Evolutionary conservation across 2,797 vertebrate genomes (phyloP).

Genomic region (Gymnothorax reevesii): DNA sequence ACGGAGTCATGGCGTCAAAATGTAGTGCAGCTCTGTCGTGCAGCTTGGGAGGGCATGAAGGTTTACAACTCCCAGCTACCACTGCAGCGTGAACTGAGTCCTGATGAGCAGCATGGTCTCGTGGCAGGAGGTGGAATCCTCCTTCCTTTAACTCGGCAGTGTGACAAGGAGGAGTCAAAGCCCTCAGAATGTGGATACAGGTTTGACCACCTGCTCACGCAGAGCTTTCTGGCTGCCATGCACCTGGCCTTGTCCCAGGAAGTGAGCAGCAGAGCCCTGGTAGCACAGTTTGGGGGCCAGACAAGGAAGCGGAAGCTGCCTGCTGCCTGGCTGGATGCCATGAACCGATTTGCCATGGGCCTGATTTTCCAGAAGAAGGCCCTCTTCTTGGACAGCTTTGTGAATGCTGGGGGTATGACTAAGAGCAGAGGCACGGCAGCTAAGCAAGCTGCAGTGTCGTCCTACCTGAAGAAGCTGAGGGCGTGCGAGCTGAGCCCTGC

Average conservation of each 20-base stretch:
- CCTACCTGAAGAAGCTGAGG: constrained; percentile 72
- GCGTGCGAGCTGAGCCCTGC: constrained; percentile 61
- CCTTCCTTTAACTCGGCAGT: constrained; percentile 38
- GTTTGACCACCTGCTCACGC: constrained; percentile 78
- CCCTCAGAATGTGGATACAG: constrained; percentile 46
- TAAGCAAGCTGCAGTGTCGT: constrained; percentile 70
- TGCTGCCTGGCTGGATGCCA: constrained; percentile 76
- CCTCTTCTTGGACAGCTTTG: constrained; percentile 49
- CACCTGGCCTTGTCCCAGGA: constrained; percentile 73
- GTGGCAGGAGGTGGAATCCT: constrained; percentile 69
- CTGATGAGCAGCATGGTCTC: constrained; percentile 64
- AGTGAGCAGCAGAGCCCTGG: constrained; percentile 70
- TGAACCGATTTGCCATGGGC: constrained; percentile 77
- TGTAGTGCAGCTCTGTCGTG: constrained; percentile 65
- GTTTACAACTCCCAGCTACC: constrained; percentile 60
- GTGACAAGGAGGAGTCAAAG: constrained; percentile 13
- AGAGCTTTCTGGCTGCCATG: constrained; percentile 80
- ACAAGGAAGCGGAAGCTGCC: constrained; percentile 78
- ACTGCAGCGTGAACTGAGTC: constrained; percentile 41
- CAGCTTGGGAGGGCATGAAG: constrained; percentile 82
- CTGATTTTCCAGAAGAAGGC: constrained; percentile 72
- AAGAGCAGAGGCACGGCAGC: not conserved
- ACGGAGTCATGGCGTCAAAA: not conserved
- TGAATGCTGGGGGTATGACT: constrained; percentile 36
- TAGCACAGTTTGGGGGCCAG: constrained; percentile 68